Evolutionary conservation across 2,888 invertebrate species (phyloP).

Genomic region (Leucania comma): DNA sequence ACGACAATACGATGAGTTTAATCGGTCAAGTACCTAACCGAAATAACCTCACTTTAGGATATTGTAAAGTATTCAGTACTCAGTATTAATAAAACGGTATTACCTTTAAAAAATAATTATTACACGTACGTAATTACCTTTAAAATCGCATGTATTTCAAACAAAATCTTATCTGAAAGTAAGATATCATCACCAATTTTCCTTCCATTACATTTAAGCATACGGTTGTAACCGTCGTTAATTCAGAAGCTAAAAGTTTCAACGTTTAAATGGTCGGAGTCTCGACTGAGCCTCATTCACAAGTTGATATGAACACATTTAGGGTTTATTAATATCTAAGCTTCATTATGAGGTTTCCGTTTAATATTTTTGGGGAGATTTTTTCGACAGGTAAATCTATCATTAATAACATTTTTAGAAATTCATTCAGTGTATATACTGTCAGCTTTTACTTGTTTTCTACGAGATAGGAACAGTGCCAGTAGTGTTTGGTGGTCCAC

Average conservation of each 20-base stretch:
- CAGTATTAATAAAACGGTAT: neutral
- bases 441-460: neutral
- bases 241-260: slow-evolving; percentile 50
- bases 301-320: slow-evolving; percentile 57
- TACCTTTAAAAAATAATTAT: too few species aligned
- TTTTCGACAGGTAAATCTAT: too few species aligned
- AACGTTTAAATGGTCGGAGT: slow-evolving; percentile 52
- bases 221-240: slow-evolving; percentile 34
- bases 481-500: neutral
- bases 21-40: too few species aligned
- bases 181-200: slow-evolving; percentile 44
- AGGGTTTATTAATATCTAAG: slow-evolving; percentile 55
- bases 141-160: neutral
- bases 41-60: too few species aligned
- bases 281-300: slow-evolving; percentile 39
- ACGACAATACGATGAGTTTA: too few species aligned
- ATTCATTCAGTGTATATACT: neutral
- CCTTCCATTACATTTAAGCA: slow-evolving; percentile 36
- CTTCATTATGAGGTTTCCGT: slow-evolving; percentile 35
- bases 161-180: slow-evolving; percentile 19
- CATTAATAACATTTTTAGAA: neutral
- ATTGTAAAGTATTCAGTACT: too few species aligned
- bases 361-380: neutral
- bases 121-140: too few species aligned
- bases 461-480: neutral